phyloP scores from a whole-genome alignment of 2,888 invertebrate species.

The Dascillus cervinus region DNA sequence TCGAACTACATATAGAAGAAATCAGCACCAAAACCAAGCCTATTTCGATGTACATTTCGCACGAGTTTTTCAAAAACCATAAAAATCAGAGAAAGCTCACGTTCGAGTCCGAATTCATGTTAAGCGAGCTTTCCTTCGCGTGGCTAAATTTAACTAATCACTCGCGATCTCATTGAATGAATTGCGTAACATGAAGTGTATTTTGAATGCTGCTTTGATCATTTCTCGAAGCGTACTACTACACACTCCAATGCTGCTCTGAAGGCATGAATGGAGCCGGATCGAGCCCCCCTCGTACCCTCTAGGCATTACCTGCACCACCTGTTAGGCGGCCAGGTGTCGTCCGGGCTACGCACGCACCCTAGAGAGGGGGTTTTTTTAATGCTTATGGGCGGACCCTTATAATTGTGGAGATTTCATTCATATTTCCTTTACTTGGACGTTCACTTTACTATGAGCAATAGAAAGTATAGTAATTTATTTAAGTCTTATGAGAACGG shows the following conservation, averaged over 20 bases:
- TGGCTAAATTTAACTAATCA: no score
- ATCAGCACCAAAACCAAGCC: slow-evolving; percentile 24
- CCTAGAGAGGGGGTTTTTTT: slow-evolving; percentile 29
- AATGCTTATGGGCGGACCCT: slow-evolving; percentile 28
- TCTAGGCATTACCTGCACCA: slow-evolving; percentile 42
- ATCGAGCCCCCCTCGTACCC: slow-evolving; percentile 25
- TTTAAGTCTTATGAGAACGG: no score
- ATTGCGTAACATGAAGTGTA: slow-evolving; percentile 30
- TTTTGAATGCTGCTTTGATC: slow-evolving; percentile 30
- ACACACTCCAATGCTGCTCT: slow-evolving; percentile 21
- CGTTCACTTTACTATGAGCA: slow-evolving; percentile 26
- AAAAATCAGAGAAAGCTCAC: background rate
- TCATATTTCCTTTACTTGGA: slow-evolving; percentile 27
- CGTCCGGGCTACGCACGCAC: slow-evolving; percentile 35
- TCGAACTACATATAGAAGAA: slow-evolving; percentile 21
- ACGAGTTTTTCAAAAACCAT: background rate
- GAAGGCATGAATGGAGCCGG: slow-evolving; percentile 34
- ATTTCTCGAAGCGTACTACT: slow-evolving; percentile 35
- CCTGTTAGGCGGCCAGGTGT: slow-evolving; percentile 41
- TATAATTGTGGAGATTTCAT: slow-evolving; percentile 29
- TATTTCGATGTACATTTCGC: slow-evolving; percentile 25
- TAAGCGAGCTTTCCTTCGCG: no score
- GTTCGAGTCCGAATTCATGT: no score
- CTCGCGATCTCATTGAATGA: slow-evolving; percentile 22
- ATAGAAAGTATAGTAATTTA: no score